Evolutionary conservation across 2,888 invertebrate species (phyloP).

Genomic region (Salticus scenicus): DNA sequence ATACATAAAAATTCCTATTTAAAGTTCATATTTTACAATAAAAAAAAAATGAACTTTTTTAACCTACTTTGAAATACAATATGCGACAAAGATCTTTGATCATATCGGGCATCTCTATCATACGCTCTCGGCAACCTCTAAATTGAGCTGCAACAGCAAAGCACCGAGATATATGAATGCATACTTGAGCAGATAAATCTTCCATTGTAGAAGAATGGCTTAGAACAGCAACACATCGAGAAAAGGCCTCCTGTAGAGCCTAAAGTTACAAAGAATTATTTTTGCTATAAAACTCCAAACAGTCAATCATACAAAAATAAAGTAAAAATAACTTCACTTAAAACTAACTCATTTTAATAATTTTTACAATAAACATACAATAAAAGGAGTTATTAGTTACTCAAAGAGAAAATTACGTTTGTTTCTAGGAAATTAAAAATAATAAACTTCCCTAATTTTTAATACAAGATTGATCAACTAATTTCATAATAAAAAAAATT

Average conservation of each 20-base stretch:
- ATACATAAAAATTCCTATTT: not conserved
- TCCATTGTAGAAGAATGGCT: slow-evolving; percentile 84
- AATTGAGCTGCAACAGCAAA: slow-evolving; percentile 97
- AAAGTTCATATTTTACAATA: not conserved
- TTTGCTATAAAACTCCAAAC: not conserved
- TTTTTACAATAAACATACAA: too few relatives aligned
- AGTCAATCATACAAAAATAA: slow-evolving; percentile 4
- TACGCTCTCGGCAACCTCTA: slow-evolving; percentile 89
- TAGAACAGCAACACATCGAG: slow-evolving; percentile 94
- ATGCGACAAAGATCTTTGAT: slow-evolving; percentile 90
- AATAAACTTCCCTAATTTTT: too few relatives aligned
- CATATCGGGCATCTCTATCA: slow-evolving; percentile 87
- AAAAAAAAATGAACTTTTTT: not conserved
- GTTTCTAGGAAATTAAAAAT: too few relatives aligned
- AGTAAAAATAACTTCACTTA: too few relatives aligned
- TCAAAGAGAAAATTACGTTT: too few relatives aligned
- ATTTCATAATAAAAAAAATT: too few relatives aligned
- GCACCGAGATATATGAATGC: slow-evolving; percentile 91
- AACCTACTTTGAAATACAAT: slow-evolving; percentile 86
- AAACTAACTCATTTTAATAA: too few relatives aligned
- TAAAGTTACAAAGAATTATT: slow-evolving; percentile 72
- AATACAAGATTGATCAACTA: too few relatives aligned
- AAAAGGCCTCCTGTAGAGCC: slow-evolving; percentile 89
- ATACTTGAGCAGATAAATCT: slow-evolving; percentile 92
- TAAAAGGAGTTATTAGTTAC: too few relatives aligned